phyloP scores from a whole-genome alignment of 2,888 invertebrate species.

The Agrochola litura region DNA sequence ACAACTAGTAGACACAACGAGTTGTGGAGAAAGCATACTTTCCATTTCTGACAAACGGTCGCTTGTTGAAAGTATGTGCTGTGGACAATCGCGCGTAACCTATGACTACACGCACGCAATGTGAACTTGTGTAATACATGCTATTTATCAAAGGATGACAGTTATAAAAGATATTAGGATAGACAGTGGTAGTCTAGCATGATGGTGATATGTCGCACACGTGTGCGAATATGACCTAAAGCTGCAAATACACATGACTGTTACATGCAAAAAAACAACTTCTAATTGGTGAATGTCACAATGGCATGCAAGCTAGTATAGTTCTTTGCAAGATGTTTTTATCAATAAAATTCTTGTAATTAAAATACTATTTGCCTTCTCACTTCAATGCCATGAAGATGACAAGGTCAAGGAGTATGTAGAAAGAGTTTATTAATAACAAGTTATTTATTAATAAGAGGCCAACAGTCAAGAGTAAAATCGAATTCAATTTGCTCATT shows the following conservation, averaged over 20 bases:
- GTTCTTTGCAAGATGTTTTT: too few species aligned
- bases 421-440: constrained; percentile 4
- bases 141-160: constrained; percentile 30
- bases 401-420: constrained; percentile 27
- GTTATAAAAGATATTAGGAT: too few species aligned
- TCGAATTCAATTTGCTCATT: background rate
- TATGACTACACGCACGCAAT: constrained; percentile 52
- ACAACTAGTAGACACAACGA: constrained; percentile 20
- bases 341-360: background rate
- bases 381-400: constrained; percentile 12
- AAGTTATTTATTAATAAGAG: constrained; percentile 7
- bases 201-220: background rate
- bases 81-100: constrained; percentile 43
- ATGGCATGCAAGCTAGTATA: background rate
- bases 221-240: background rate
- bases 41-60: constrained; percentile 58
- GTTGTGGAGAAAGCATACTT: constrained; percentile 66
- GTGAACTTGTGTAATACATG: constrained; percentile 46
- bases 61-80: constrained; percentile 51
- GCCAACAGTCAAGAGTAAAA: constrained; percentile 9
- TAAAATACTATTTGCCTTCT: background rate
- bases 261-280: background rate
- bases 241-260: background rate
- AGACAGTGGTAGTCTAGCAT: background rate
- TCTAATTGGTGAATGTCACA: background rate